A percentile compares a stretch with the other conserved stretches of the same genome.
phyloP scores from a whole-genome alignment of 2,888 invertebrate genomes.

The Augiades crinisus region DNA sequence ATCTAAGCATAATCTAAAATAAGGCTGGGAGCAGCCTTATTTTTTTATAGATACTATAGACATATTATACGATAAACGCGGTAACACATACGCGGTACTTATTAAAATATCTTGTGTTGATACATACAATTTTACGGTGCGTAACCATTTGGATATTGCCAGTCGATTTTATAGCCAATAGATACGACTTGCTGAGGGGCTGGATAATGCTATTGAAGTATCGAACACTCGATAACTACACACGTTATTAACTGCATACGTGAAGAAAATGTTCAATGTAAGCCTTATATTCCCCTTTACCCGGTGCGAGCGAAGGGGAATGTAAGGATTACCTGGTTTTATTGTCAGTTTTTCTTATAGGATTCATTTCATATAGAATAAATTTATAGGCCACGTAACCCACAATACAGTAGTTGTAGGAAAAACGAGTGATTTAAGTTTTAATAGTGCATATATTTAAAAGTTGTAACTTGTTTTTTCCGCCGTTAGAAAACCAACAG shows the following conservation, averaged over 20 bases:
- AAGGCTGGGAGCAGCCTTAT: too few relatives aligned
- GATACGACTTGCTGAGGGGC: conserved; percentile 19
- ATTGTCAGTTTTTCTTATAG: too few relatives aligned
- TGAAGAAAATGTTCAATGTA: not conserved
- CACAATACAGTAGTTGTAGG: too few relatives aligned
- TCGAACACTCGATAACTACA: conserved; percentile 9
- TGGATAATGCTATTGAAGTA: conserved; percentile 12
- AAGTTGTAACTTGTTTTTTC: too few relatives aligned
- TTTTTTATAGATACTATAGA: too few relatives aligned
- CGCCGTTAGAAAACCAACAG: not conserved
- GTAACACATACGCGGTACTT: conserved; percentile 16
- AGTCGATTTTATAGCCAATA: conserved; percentile 26
- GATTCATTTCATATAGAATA: too few relatives aligned
- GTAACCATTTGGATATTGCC: conserved; percentile 23
- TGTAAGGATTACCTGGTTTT: not conserved
- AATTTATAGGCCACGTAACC: too few relatives aligned
- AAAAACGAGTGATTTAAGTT: too few relatives aligned
- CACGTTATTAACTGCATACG: conserved; percentile 10
- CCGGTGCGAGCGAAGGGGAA: not conserved
- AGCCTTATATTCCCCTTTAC: not conserved
- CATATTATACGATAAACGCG: too few relatives aligned
- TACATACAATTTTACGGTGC: conserved; percentile 19
- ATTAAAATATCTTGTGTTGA: conserved; percentile 44
- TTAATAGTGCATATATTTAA: too few relatives aligned
- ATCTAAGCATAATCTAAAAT: too few relatives aligned